Evolutionary conservation across 1,140 invertebrate genomes (phyloP), one percentile per base, ranked within the genome.

Genomic region (Atta colombica): DNA sequence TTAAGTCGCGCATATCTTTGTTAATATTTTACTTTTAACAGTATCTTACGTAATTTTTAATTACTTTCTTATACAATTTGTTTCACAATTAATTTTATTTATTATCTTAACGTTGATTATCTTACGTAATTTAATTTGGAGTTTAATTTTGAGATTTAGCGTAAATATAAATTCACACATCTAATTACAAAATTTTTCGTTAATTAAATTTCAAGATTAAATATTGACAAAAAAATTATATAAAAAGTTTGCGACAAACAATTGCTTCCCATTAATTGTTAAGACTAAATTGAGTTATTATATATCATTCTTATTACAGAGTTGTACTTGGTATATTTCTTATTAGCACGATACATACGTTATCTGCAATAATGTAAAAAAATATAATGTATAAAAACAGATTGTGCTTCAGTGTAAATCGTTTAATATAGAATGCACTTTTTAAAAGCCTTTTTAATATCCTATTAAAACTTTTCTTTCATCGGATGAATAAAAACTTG

Each of bases 401-500:
- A 12, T 4, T 21, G 14, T 49, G 25, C 28, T 71, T 39, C 39
- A 16, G 18, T 55, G 16, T 45, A 45, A 25, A 71, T 14, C 7
- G 16, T n/a, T 39, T 5, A 49, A 61, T 84, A 14, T 35, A 21
- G 10, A 51, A 35, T 14, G 25, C 39, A 55, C 14, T 66, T 82
- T 82, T 82, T 74, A 72, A 25, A 74, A 21, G 39, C 18, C 25
- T 25, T 25, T 25, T 25, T 25, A 25, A 31, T 25, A 49, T 49
- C 18, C 18, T 68, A 35, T 74, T 75, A 58, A 21, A 84, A 49
- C 25, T 75, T 51, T 63, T 18, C 14, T 84, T 84, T 84, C 55
- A 10, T 51, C 28, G 28, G n/a, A 61, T 35, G 69, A 61, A 51
- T 61, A 84, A 84, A 81, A 84, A 75, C 69, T 61, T 25, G 69